Base-by-base conservation (phyloP, 2,888 invertebrate genomes). In the Herminia tarsipennalis region DNA sequence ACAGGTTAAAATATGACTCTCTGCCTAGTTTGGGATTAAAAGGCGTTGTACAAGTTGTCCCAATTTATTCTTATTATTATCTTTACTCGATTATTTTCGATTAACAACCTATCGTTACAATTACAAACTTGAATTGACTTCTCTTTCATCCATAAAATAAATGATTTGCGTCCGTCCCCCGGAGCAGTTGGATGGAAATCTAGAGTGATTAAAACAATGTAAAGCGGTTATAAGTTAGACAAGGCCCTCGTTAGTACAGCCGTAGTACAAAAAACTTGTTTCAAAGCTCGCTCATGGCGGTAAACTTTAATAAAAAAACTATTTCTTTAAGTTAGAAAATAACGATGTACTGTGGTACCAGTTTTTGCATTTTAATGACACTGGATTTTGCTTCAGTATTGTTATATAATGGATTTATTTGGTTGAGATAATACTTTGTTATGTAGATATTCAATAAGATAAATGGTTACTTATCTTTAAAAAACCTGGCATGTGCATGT, bases 191-290 rank as follows among this genome's bases (percentile, higher is more conserved):
- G 33, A 42, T 43, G 32, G 28, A 39, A 14, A 47, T 40, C 40
- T 12, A 22, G 17, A 35, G 43, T 56, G 53, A 65, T 62, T 62
- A 65, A 65, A 61, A 65, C 62, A 62, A 65, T 56, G 66, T 56
- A 43, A 53, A 61, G 46, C 57, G 46, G 49, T 53, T 56, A 42
- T 44, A 61, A 62, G 49, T 62, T 49, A 50, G 56, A 56, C 47
- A 51, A 60, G 50, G 10, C 18, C 28, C 33, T 51, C 56, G 48
- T 65, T 65, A 61, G 51, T 56, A 61, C 45, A 33, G 39, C 21
- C 10, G 22, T 40, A 33, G 25, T 41, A n/a, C n/a, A 61, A 60
- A 28, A 64, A 65, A 60, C 40, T 60, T 40, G 37, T 35, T 55
- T 38, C 16, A 25, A 24, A 44, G 33, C 30, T 33, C 28, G 36